Base-by-base conservation (phyloP, 2,888 invertebrate species). In the Abrostola triplasia region DNA sequence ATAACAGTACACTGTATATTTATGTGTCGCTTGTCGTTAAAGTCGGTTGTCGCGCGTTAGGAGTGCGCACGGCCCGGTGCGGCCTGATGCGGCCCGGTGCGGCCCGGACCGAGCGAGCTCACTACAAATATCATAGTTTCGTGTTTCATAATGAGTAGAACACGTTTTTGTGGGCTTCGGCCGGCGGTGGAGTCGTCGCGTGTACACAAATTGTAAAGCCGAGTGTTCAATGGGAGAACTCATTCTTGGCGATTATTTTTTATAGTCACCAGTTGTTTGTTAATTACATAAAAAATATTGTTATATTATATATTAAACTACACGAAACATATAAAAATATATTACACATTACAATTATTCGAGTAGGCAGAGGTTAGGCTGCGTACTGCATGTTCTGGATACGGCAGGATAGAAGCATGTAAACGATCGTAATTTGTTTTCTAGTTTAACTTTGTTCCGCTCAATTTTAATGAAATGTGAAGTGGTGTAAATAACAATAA, bases 141-240 rank as follows among this genome's bases (percentile, higher is more conserved):
- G 90, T 90, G 89, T 93, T 93, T 92, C 93, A 92, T 93, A 93
- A 93, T 92, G 92, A 92, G 90, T 88, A 80, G 85, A 92, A 93
- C 93, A 87, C 85, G 92, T 93, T 93, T 90, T 89, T 84, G 89
- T 88, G 83, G 90, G 80, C 82, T 87, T 85, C 73, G 64, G 83
- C 73, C 65, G 62, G 80, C 84, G 47, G 84, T 90, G 88, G 93
- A 94, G 92, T 84, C 80, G 91, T 76, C 62, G 67, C 57, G 50
- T 67, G 60, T 65, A 69, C 77, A 80, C 74, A 64, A 70, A 57
- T 55, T 59, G 5, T 58, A 49, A 64, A 70, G 56, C 59, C 58
- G 41, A 44, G 67, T 59, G 36, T 51, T 53, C 49, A 64, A 56
- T n/a, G 11, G 37, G 13, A 7, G 36, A 13, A 37, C n/a, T 24